A percentile compares a stretch with the other conserved stretches of the same genome.
Conservation (phyloP, 2,888 invertebrate genomes). For the Polydrusus pterygomalis region DNA sequence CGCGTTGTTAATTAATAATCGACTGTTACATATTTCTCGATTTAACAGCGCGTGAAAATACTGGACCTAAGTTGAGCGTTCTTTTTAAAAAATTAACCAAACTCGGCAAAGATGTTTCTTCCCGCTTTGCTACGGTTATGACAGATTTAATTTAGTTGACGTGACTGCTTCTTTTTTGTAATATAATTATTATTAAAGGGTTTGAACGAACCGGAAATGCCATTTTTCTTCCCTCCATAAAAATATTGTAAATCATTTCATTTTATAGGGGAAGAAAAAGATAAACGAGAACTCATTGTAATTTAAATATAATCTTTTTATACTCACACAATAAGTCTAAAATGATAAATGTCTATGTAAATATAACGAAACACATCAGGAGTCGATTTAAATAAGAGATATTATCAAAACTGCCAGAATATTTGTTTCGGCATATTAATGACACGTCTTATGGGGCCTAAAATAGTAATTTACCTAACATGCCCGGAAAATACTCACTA, state of each 20-base stretch:
- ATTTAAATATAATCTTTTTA: constrained; percentile 41
- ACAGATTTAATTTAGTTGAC: no score
- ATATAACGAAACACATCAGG: constrained; percentile 29
- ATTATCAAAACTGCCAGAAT: constrained; percentile 28
- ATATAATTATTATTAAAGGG: no score
- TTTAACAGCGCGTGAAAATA: no score
- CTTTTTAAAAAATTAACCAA: no score
- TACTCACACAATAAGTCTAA: constrained; percentile 24
- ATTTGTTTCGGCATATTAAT: constrained; percentile 25
- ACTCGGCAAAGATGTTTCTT: no score
- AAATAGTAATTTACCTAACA: not conserved
- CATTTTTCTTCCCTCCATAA: not conserved
- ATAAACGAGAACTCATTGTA: constrained; percentile 29
- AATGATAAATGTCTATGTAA: constrained; percentile 32
- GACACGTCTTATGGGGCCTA: not conserved
- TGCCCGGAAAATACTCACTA: no score
- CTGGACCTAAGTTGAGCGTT: no score
- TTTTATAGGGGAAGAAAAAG: constrained; percentile 18
- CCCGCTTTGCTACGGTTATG: no score
- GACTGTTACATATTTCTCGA: no score
- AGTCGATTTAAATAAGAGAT: constrained; percentile 32
- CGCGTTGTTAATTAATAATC: no score
- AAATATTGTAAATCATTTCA: constrained; percentile 18
- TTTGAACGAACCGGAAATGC: not conserved
- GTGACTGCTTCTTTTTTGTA: no score